These are phyloP conservation scores for Ischnura elegans DNA, from an alignment of 2,888 invertebrate genomes.

Conservation along the genomic window DNA sequence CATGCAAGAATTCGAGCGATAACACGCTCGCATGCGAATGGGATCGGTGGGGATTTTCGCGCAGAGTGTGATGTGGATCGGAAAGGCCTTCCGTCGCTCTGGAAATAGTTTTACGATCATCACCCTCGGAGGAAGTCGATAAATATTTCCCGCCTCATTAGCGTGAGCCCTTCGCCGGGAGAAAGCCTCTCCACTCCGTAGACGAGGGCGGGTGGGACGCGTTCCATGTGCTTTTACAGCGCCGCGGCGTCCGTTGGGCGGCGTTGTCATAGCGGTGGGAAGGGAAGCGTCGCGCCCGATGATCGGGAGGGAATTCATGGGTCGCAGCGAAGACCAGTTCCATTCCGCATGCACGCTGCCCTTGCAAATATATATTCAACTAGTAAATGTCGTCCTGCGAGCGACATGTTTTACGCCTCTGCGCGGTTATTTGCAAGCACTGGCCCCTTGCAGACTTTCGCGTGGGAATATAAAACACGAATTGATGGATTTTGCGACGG, in stretches of 20 bases:
- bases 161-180: neutral
- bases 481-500: neutral
- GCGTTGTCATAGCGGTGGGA: neutral
- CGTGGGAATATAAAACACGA: conserved; percentile 17
- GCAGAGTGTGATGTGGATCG: neutral
- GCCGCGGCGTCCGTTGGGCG: no score
- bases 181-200: neutral
- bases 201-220: no score
- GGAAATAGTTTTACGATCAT: conserved; percentile 26
- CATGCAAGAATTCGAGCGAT: neutral
- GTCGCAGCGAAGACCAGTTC: neutral
- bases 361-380: conserved; percentile 39
- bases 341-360: neutral
- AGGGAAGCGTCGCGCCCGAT: conserved; percentile 1
- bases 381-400: neutral
- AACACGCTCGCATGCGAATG: neutral
- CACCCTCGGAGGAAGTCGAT: conserved; percentile 13
- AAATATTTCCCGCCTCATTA: conserved; percentile 23
- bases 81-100: neutral
- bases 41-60: neutral
- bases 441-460: neutral
- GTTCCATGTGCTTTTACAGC: no score
- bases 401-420: conserved; percentile 45
- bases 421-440: neutral
- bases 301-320: conserved; percentile 11